A percentile compares a stretch with the other conserved stretches of the same genome.
Evolutionary conservation across 2,888 invertebrate genomes (phyloP).

Genomic region (Eupeodes luniger): DNA sequence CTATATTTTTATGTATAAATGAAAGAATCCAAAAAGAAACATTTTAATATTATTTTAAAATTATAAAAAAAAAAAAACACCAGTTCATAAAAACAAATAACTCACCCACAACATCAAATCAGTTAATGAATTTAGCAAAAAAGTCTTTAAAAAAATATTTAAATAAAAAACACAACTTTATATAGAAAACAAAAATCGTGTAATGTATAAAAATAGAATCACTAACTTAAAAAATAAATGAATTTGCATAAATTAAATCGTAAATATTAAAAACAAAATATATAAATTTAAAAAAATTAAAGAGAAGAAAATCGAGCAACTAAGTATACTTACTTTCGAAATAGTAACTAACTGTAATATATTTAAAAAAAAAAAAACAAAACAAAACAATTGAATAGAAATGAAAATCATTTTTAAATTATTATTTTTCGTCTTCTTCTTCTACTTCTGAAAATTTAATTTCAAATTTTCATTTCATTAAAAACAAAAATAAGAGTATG

Average conservation of each 20-base stretch:
- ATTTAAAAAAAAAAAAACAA: conserved; percentile 50
- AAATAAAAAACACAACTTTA: conserved; percentile 43
- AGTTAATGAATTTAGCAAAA: conserved; percentile 66
- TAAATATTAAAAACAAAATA: conserved; percentile 74
- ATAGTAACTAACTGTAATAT: conserved; percentile 71
- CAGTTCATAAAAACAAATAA: conserved; percentile 37
- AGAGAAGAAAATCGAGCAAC: conserved; percentile 64
- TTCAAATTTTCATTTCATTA: conserved; percentile 24
- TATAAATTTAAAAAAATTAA: conserved; percentile 32
- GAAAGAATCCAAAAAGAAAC: conserved; percentile 73
- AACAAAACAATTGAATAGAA: conserved; percentile 37
- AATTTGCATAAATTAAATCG: conserved; percentile 38
- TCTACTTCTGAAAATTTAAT: conserved; percentile 26
- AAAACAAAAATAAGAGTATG: conserved; percentile 12
- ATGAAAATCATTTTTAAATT: conserved; percentile 69
- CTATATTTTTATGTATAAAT: conserved; percentile 70
- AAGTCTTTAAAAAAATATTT: conserved; percentile 40
- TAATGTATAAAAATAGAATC: conserved; percentile 55
- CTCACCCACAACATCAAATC: conserved; percentile 65
- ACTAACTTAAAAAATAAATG: conserved; percentile 53
- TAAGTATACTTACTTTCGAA: conserved; percentile 71
- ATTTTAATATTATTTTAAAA: conserved; percentile 60
- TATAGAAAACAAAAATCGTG: conserved; percentile 53
- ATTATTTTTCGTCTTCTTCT: conserved; percentile 53
- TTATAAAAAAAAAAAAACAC: conserved; percentile 23